phyloP scores from a whole-genome alignment of 1,140 invertebrate species.

The Temnothorax nylanderi region DNA sequence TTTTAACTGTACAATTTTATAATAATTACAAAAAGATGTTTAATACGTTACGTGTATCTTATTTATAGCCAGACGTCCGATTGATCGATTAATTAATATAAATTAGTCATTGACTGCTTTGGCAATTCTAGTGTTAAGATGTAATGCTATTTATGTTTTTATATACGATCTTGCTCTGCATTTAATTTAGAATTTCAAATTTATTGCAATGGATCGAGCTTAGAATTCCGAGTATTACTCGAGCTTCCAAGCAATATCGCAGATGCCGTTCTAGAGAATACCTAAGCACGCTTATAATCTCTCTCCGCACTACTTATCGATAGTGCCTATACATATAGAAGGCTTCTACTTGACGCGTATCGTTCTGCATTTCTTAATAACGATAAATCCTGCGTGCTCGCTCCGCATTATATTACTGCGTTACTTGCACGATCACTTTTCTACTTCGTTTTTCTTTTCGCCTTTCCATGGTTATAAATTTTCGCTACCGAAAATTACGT shows the following conservation, averaged over 20 bases:
- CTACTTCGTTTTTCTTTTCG: neutral
- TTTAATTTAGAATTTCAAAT: slow-evolving; percentile 63
- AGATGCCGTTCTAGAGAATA: slow-evolving; percentile 64
- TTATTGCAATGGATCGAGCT: slow-evolving; percentile 31
- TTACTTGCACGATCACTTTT: neutral
- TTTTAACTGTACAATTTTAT: neutral
- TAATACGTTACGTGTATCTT: neutral
- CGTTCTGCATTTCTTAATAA: slow-evolving; percentile 46
- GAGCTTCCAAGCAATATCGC: slow-evolving; percentile 65
- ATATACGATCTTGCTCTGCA: neutral
- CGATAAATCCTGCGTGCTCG: slow-evolving; percentile 21
- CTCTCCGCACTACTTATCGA: slow-evolving; percentile 65
- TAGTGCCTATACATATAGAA: slow-evolving; percentile 57
- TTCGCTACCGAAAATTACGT: neutral
- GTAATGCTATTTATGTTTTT: neutral
- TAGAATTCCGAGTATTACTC: slow-evolving; percentile 67
- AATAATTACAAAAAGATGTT: neutral
- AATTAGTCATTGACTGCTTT: neutral
- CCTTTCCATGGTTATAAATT: neutral
- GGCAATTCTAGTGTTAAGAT: neutral
- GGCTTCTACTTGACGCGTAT: slow-evolving; percentile 38
- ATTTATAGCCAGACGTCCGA: neutral
- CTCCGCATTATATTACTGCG: neutral
- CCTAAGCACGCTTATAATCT: slow-evolving; percentile 63
- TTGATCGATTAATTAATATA: neutral